phyloP scores from a whole-genome alignment of 2,797 vertebrate species.

The Sebastolobus alascanus region DNA sequence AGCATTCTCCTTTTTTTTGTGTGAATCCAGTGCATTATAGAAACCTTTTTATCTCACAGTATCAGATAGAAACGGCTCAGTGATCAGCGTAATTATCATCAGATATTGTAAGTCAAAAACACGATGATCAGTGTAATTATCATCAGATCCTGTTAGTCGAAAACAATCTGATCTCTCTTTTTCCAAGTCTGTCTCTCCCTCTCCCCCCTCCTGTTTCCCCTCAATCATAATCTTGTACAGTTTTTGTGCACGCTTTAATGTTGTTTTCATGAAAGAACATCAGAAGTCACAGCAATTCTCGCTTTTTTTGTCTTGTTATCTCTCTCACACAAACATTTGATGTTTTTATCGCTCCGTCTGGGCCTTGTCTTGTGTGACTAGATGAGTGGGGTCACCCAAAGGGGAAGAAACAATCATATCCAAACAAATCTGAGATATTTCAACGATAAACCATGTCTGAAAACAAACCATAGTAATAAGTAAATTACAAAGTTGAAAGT shows the following conservation, averaged over 20 bases:
- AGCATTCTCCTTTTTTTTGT: constrained; percentile 19
- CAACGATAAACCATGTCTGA: not conserved
- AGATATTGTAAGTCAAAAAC: constrained; percentile 63
- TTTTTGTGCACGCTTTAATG: constrained; percentile 32
- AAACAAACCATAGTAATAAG: not conserved
- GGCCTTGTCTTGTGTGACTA: constrained; percentile 2
- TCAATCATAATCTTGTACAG: constrained; percentile 29
- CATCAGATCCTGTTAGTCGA: constrained; percentile 55
- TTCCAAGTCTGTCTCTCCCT: constrained; percentile 2
- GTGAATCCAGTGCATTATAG: constrained; percentile 41
- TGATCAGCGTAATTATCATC: constrained; percentile 63
- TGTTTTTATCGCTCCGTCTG: constrained; percentile 26
- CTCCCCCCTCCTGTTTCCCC: constrained; percentile 8
- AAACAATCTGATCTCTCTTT: constrained; percentile 56
- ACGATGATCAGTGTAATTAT: constrained; percentile 66
- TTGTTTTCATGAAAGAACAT: constrained; percentile 47
- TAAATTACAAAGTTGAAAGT: no score
- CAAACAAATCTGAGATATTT: not conserved
- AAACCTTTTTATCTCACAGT: constrained; percentile 60
- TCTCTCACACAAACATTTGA: not conserved
- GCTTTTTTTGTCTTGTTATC: not conserved
- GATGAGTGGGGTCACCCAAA: constrained; percentile 24
- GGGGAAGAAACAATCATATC: constrained; percentile 20
- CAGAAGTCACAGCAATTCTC: constrained; percentile 18
- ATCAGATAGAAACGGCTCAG: constrained; percentile 44